Percentiles rank a stretch among this genome's conserved stretches.
Conservation (phyloP, 2,113 vertebrate species). For the Rhinolophus ferrumequinum region DNA sequence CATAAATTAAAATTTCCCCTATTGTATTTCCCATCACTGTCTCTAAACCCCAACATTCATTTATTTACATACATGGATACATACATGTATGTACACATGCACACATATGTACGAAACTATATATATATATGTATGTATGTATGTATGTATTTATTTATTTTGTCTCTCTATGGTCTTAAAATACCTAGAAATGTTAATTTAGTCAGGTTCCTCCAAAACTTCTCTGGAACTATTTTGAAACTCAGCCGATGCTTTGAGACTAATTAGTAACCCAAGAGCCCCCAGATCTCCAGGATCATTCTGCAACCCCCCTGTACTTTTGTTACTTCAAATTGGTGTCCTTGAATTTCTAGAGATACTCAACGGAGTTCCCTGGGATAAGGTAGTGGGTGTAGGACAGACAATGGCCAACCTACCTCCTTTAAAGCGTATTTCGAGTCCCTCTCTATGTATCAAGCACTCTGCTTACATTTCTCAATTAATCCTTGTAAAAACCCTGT, state of each 20-base stretch:
- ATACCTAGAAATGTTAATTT: constrained; percentile 2
- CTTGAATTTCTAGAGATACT: background rate
- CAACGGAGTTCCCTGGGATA: background rate
- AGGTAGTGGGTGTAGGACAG: background rate
- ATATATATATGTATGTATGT: too few relatives aligned
- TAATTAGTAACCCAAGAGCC: background rate
- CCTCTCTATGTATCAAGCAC: background rate
- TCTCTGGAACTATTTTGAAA: constrained; percentile 34
- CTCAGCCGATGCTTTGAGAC: background rate
- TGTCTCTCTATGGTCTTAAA: background rate
- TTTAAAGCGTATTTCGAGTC: background rate
- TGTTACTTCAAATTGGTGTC: background rate
- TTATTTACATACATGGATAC: background rate
- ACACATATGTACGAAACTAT: background rate
- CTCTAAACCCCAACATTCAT: background rate
- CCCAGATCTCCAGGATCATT: background rate
- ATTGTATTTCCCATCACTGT: background rate
- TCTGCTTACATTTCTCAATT: background rate
- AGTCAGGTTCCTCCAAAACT: background rate
- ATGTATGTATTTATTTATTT: background rate
- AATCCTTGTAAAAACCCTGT: background rate
- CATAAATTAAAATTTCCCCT: background rate
- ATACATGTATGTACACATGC: background rate
- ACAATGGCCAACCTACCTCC: background rate
- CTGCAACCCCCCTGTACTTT: background rate